A percentile compares a stretch with the other conserved stretches of the same genome.
Evolutionary conservation across 2,888 invertebrate genomes (phyloP).

Genomic region (Aspidiotus destructor): DNA sequence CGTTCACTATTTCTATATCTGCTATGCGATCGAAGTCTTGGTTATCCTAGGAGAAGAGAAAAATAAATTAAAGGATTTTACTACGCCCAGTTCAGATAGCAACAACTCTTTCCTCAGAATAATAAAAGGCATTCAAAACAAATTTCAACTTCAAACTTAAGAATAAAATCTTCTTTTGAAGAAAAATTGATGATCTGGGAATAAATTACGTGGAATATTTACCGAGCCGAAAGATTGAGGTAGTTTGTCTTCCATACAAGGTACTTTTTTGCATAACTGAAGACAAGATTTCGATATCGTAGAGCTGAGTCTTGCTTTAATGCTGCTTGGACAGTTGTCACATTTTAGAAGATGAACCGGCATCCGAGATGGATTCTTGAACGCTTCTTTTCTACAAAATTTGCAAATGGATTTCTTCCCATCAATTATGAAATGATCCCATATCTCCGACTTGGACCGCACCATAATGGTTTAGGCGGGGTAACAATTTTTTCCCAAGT

Average conservation of each 20-base stretch:
- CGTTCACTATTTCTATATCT: not conserved
- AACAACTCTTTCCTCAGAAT: too few species aligned
- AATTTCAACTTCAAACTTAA: too few species aligned
- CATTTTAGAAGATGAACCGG: not conserved
- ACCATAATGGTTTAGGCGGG: not conserved
- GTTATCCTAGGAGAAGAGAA: not conserved
- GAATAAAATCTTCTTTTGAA: too few species aligned
- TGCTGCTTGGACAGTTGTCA: not conserved
- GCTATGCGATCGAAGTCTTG: not conserved
- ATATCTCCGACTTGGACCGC: not conserved
- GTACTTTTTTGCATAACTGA: not conserved
- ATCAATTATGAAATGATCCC: not conserved
- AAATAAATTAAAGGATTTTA: not conserved
- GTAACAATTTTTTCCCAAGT: too few species aligned
- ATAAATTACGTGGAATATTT: too few species aligned
- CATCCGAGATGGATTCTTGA: constrained; percentile 10
- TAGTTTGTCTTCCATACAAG: not conserved
- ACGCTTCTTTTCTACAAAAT: constrained; percentile 8
- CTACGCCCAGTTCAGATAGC: too few species aligned
- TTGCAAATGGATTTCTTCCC: not conserved
- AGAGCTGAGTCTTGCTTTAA: not conserved
- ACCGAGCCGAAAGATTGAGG: too few species aligned
- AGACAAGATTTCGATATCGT: not conserved
- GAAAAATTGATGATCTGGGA: too few species aligned
- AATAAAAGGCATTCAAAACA: too few species aligned